A percentile compares a stretch with the other conserved stretches of the same genome.
Conservation (phyloP, 2,888 invertebrate species). For the Xanthorhoe spadicearia region DNA sequence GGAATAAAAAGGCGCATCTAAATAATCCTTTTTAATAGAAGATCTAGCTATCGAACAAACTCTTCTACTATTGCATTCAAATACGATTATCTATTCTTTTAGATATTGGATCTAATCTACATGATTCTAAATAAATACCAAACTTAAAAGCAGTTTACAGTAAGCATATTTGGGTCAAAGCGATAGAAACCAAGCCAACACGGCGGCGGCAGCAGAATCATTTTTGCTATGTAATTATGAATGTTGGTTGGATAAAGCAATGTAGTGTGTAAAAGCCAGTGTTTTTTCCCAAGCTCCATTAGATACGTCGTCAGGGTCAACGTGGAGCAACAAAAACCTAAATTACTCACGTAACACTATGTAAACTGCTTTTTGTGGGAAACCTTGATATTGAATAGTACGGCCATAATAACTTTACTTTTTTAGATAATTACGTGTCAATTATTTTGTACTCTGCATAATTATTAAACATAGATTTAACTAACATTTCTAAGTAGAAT, state of each 20-base stretch:
- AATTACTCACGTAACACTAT: constrained; percentile 7
- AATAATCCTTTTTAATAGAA: too few species aligned
- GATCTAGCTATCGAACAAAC: too few species aligned
- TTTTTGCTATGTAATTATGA: background rate
- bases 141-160: background rate
- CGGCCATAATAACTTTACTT: constrained; percentile 5
- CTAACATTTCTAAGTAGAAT: background rate
- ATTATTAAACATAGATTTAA: background rate
- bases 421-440: constrained; percentile 18
- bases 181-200: background rate
- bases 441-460: constrained; percentile 14
- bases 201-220: background rate
- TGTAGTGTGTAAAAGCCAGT: background rate
- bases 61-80: too few species aligned
- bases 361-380: constrained; percentile 17
- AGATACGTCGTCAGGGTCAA: constrained; percentile 24
- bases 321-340: constrained; percentile 18
- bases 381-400: constrained; percentile 17
- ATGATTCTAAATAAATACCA: background rate
- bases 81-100: background rate
- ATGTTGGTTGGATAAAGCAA: background rate
- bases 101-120: too few species aligned
- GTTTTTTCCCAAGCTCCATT: constrained; percentile 10
- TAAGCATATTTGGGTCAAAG: background rate
- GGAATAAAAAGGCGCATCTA: too few species aligned